phyloP scores from a whole-genome alignment of 2,888 invertebrate genomes.

The Neoascia interrupta region DNA sequence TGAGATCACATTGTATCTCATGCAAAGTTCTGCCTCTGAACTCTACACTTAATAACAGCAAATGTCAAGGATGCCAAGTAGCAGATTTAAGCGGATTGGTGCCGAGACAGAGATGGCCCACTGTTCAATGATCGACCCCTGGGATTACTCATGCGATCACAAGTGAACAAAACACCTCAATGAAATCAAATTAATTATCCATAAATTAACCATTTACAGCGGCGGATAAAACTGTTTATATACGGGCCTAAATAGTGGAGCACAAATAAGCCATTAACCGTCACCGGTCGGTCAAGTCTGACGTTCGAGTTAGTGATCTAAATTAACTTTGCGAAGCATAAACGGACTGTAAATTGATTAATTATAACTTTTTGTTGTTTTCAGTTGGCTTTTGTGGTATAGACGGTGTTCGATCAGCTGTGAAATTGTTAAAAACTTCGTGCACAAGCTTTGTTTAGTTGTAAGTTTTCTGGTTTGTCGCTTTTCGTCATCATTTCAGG shows the following conservation, averaged over 20 bases:
- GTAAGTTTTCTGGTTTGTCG: conserved; percentile 8
- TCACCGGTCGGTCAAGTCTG: conserved; percentile 10
- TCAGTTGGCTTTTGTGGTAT: conserved; percentile 16
- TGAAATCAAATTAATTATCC: conserved; percentile 59
- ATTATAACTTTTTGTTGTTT: conserved; percentile 47
- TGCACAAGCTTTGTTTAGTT: no score
- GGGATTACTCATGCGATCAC: conserved; percentile 40
- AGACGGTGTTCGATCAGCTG: conserved; percentile 46
- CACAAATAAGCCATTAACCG: conserved; percentile 60
- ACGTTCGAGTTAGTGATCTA: conserved; percentile 47
- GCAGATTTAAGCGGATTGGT: background rate
- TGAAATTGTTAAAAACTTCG: conserved; percentile 33
- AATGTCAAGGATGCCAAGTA: conserved; percentile 45
- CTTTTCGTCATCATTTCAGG: background rate
- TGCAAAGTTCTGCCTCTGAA: no score
- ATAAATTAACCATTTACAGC: conserved; percentile 58
- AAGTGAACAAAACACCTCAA: conserved; percentile 39
- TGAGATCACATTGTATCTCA: no score
- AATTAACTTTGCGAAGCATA: conserved; percentile 30
- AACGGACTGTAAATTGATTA: conserved; percentile 63
- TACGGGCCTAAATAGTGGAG: conserved; percentile 1
- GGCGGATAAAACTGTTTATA: conserved; percentile 17
- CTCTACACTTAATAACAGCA: conserved; percentile 21
- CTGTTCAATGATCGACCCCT: conserved; percentile 25
- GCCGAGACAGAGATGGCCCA: conserved; percentile 40